These are phyloP conservation scores for Agonopterix heracliana DNA, from an alignment of 2,888 invertebrate species.

Conservation along the genomic window DNA sequence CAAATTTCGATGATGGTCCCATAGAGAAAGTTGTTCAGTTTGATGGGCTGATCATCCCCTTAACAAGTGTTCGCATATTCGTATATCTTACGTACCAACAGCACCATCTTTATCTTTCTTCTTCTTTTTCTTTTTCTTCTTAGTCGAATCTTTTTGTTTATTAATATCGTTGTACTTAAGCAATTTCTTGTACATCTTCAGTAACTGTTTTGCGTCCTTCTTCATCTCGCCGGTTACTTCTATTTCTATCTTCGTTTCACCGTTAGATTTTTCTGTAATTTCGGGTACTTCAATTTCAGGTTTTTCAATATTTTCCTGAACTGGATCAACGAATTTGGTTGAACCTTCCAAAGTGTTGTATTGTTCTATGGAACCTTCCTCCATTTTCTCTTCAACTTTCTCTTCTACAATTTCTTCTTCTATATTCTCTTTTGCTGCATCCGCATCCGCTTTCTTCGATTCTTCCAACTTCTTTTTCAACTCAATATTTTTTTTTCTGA, in stretches of 20 bases:
- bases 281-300: constrained; percentile 13
- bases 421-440: constrained; percentile 18
- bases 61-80: too few species aligned
- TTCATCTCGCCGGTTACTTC: constrained; percentile 41
- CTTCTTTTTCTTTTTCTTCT: constrained; percentile 52
- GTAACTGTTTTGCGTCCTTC: constrained; percentile 60
- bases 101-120: constrained; percentile 21
- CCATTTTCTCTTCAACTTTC: constrained; percentile 24
- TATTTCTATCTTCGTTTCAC: constrained; percentile 6
- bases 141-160: constrained; percentile 39
- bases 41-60: too few species aligned
- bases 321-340: constrained; percentile 52
- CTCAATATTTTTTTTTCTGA: constrained; percentile 76
- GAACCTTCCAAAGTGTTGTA: constrained; percentile 64
- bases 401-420: constrained; percentile 1
- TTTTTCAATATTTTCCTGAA: constrained; percentile 16
- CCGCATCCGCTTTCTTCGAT: constrained; percentile 24
- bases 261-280: constrained; percentile 9
- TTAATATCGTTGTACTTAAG: constrained; percentile 58
- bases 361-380: constrained; percentile 74
- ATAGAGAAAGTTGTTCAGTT: too few species aligned
- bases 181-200: constrained; percentile 67
- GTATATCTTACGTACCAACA: not conserved
- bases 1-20: too few species aligned
- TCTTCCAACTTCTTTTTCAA: constrained; percentile 56